These are phyloP conservation scores for Poecilus cupreus DNA, from an alignment of 2,888 invertebrate species.

Conservation along the genomic window DNA sequence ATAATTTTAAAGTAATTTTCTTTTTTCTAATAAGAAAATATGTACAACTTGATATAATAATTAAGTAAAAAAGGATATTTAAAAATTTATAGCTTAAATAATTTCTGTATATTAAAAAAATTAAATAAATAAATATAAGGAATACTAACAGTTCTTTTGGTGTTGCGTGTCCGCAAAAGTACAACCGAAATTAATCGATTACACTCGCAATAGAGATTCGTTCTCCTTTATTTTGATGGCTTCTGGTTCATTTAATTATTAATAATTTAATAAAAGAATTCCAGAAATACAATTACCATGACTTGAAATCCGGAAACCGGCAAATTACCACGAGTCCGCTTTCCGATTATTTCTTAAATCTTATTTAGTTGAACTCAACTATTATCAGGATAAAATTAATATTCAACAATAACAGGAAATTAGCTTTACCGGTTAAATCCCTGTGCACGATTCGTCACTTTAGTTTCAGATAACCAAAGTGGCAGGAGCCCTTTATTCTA, in stretches of 20 bases:
- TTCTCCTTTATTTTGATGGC: neutral
- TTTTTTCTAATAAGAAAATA: too few species aligned
- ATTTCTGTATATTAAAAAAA: too few species aligned
- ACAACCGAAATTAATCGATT: neutral
- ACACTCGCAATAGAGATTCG: constrained; percentile 8
- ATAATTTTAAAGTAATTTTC: too few species aligned
- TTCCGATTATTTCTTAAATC: neutral
- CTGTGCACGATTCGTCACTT: constrained; percentile 10
- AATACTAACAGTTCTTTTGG: too few species aligned
- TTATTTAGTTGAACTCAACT: neutral
- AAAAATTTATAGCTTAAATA: too few species aligned
- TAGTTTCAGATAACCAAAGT: neutral
- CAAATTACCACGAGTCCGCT: neutral
- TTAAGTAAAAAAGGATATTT: too few species aligned
- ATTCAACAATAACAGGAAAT: neutral
- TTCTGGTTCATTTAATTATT: neutral
- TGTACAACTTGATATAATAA: too few species aligned
- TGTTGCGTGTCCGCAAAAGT: too few species aligned
- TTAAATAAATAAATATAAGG: too few species aligned
- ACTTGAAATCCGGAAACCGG: neutral
- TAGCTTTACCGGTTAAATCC: neutral
- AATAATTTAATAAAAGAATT: neutral
- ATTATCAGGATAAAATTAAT: neutral
- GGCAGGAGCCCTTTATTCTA: neutral
- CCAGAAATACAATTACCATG: neutral